A percentile compares a stretch with the other conserved stretches of the same genome.
These are phyloP conservation scores for Turritopsis rubra DNA, from an alignment of 30 jellyfish, hydroid and myxozoan species.

Conservation along the genomic window DNA sequence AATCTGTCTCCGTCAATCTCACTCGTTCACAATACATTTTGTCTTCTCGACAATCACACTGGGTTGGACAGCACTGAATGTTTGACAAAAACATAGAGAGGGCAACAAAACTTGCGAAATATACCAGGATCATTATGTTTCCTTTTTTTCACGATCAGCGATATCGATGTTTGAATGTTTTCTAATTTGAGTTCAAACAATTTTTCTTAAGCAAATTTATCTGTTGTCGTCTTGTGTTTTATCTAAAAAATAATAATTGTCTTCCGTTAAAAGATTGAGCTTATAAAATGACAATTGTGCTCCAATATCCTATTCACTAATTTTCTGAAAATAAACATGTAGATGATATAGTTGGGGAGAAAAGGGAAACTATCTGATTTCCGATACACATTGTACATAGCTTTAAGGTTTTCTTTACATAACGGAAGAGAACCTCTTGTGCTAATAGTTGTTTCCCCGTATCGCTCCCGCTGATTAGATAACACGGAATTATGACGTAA, in stretches of 20 bases:
- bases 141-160: too few relatives aligned
- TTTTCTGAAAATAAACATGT: not conserved
- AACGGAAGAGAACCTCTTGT: not conserved
- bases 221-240: not conserved
- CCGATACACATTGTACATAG: not conserved
- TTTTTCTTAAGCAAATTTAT: not conserved
- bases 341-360: not conserved
- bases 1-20: not conserved
- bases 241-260: not conserved
- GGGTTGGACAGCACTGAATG: not conserved
- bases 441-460: not conserved
- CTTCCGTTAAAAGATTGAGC: not conserved
- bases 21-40: constrained; percentile 13
- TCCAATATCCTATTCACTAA: not conserved
- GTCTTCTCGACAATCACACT: constrained; percentile 3
- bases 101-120: not conserved
- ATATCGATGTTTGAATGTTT: not conserved
- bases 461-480: not conserved
- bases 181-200: not conserved
- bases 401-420: not conserved
- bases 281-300: not conserved
- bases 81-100: not conserved
- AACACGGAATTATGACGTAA: not conserved
- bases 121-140: too few relatives aligned
- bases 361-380: not conserved